Evolutionary conservation across 1,140 invertebrate genomes (phyloP), one percentile per base, ranked within the genome.

Genomic region (honey bee (Apis mellifera)): DNA sequence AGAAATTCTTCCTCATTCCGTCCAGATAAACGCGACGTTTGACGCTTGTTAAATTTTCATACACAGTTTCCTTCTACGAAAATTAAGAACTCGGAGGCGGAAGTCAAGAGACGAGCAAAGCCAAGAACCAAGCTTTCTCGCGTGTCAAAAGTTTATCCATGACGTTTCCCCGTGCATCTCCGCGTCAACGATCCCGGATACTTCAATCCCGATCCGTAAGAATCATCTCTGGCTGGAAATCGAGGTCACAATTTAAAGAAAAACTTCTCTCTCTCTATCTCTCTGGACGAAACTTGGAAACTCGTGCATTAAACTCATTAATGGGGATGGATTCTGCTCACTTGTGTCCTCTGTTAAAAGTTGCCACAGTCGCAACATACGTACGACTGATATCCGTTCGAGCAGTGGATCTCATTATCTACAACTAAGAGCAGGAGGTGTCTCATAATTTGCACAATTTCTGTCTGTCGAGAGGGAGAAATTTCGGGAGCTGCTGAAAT

Each of bases 251-350:
- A 50, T 81, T 86, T 77, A 75, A 87, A 87, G 86, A 78, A 87
- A 87, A 87, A 87, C 54, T 87, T 87, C 26, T 59, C 42, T 8
- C 32, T 42, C 5, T 7, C 4, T 42, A 4, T 42, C 32, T 42
- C 5, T 42, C 32, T 32, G 83, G 83, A 85, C 68, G 79, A 85
- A 81, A 80, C 86, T 87, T 42, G 9, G 65, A 71, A 79, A 88
- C 68, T 87, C 83, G 69, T 71, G 76, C 80, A 75, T 84, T 87
- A 83, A 88, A 87, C 72, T 88, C 72, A 78, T 88, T 85, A 87
- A 9, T 68, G 55, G 52, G 23, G 55, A 32, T 42, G 65, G 78
- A 5, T 42, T 42, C 26, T 48, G 69, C 13, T 70, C 21, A 54
- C 32, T 42, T 26, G n/a, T 26, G n/a, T 9, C 9, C 26, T 42